Evolutionary conservation across 2,888 invertebrate genomes (phyloP), one percentile per base, ranked within the genome.

Genomic region (Chymomyza caudatula): DNA sequence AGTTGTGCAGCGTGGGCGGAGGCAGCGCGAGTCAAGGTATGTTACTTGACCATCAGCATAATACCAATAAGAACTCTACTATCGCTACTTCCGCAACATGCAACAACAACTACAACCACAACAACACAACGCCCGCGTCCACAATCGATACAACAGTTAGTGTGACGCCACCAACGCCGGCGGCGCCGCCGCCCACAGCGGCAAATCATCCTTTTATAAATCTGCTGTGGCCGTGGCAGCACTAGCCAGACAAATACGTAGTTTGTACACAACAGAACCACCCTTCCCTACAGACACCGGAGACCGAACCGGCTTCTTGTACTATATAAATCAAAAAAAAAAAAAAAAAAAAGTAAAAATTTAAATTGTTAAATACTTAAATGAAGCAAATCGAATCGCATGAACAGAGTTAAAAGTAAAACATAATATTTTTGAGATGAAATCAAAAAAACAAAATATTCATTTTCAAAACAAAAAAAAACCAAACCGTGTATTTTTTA

Each of bases 11-110:
- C 53, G 62, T 42, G 61, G 67, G 76, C 57, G 76, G 74, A 43
- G 51, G 58, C 64, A 73, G 77, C 68, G 77, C 74, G 76, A 87
- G 87, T 88, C 89, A 89, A 88, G 88, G 88, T 88, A 88, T 88
- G 88, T 89, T 89, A 86, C 89, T 87, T 88, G 88, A 89, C 87
- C 88, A 89, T 85, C 82, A 84, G 84, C 87, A 88, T 86, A 88
- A 86, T 86, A 78, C 87, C 81, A 86, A 81, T 87, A 86, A 82
- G 86, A 88, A 87, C 77, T 85, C 86, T 85, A 86, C 85, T 85
- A 86, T 80, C 83, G 87, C 81, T 66, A 70, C 84, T 67, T 67
- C 86, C 78, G 70, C 86, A 82, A 69, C 86, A 78, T 81, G 81
- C 86, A 85, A 77, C 82, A 85, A 75, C 79, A 78, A 76, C 76